Percentiles rank a stretch among this genome's conserved stretches.
phyloP scores from a whole-genome alignment of 2,797 vertebrate genomes.

The Rhynchotus rufescens region DNA sequence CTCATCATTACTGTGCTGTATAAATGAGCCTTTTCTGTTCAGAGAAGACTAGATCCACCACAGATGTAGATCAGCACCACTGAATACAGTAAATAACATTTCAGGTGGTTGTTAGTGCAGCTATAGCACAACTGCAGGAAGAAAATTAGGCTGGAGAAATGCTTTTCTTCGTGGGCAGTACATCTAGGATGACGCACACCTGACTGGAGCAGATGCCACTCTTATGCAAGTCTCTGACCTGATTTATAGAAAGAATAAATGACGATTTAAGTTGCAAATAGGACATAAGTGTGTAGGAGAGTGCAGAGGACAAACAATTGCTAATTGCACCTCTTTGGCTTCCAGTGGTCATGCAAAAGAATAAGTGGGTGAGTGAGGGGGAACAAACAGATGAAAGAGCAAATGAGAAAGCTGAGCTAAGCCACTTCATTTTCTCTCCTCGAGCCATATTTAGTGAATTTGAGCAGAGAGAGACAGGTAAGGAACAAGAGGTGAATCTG shows the following conservation, averaged over 20 bases:
- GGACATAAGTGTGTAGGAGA: neutral
- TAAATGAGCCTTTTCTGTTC: fast-evolving
- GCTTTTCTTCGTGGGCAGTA: neutral
- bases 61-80: neutral
- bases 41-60: neutral
- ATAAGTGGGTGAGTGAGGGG: neutral
- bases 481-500: neutral
- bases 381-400: neutral
- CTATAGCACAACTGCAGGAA: neutral
- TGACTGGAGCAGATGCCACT: neutral
- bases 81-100: neutral
- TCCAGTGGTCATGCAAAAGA: neutral
- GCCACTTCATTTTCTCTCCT: neutral
- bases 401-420: neutral
- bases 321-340: neutral
- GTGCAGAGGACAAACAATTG: neutral
- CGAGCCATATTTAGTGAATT: neutral
- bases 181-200: fast-evolving
- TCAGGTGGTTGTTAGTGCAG: neutral
- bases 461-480: neutral
- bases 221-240: neutral
- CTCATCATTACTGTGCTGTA: neutral
- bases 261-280: neutral
- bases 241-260: neutral
- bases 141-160: neutral